Conservation (phyloP, 37 sponge, comb jelly and placozoan genomes). For the Ianthella basta region DNA sequence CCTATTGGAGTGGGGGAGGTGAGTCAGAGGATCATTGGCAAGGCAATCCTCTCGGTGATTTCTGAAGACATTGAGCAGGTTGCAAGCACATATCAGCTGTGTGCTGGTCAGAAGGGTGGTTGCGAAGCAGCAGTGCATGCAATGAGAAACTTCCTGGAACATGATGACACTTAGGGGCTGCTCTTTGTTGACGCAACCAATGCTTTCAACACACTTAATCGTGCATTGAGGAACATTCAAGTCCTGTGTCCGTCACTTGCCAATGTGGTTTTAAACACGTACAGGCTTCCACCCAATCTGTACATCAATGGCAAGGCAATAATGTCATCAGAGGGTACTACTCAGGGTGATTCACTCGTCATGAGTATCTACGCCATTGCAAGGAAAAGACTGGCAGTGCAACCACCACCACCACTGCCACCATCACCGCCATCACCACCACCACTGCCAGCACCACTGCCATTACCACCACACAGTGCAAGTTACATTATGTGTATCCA, state of each 20-base stretch:
- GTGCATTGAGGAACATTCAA: conserved; percentile 45
- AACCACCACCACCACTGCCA: no score
- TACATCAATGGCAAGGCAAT: conserved; percentile 37
- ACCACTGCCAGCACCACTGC: no score
- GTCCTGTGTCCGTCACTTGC: conserved; percentile 39
- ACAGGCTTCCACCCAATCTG: conserved; percentile 12
- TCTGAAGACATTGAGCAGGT: no score
- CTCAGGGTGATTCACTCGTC: conserved; percentile 42
- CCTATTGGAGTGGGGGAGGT: no score
- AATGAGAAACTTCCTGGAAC: not conserved
- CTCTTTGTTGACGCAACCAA: conserved; percentile 23
- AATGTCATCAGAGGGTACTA: conserved; percentile 54
- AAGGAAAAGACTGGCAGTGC: no score
- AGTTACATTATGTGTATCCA: no score
- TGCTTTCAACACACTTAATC: conserved; percentile 41
- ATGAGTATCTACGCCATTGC: conserved; percentile 61
- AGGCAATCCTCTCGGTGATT: no score
- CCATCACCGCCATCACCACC: no score
- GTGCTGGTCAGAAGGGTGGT: no score
- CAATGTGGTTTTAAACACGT: conserved; percentile 38
- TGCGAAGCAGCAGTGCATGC: conserved; percentile 2
- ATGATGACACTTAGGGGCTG: not conserved
- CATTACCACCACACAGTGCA: no score
- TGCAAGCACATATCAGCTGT: no score
- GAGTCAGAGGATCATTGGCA: no score